These are phyloP conservation scores for Macrobrachium nipponense DNA, from an alignment of 1,140 invertebrate genomes.

Conservation along the genomic window DNA sequence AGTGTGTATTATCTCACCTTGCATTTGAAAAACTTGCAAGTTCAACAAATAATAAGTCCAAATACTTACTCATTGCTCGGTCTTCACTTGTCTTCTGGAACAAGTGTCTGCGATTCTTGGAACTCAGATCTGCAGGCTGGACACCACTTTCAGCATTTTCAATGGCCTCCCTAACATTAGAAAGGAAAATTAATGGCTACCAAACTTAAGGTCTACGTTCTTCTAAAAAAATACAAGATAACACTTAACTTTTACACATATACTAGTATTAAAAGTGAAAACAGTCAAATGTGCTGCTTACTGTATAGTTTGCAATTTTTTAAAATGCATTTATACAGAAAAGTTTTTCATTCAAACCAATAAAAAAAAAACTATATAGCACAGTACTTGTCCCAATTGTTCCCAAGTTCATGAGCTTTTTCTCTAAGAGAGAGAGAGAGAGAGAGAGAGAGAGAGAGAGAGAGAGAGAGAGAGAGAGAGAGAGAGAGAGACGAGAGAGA, in stretches of 20 bases:
- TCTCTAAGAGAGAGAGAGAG: no score
- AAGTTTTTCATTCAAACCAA: no score
- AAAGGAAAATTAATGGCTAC: not conserved
- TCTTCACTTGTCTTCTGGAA: slow-evolving; percentile 63
- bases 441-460: no score
- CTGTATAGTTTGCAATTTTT: no score
- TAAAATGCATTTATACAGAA: no score
- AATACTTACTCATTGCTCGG: slow-evolving; percentile 47
- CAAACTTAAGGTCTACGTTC: not conserved
- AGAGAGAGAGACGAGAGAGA: no score
- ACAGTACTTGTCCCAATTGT: no score
- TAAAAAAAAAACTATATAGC: no score
- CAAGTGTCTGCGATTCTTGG: slow-evolving; percentile 59
- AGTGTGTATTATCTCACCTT: not conserved
- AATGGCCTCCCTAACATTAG: slow-evolving; percentile 48
- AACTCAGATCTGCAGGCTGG: slow-evolving; percentile 47
- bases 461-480: no score
- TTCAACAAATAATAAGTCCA: not conserved
- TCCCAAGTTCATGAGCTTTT: no score
- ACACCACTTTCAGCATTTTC: slow-evolving; percentile 45
- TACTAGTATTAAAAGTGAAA: not conserved
- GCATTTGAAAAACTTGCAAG: not conserved
- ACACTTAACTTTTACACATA: not conserved
- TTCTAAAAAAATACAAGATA: not conserved
- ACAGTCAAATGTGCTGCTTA: no score